These are phyloP conservation scores for Drosophila incognita DNA, from an alignment of 2,888 invertebrate genomes.

Conservation along the genomic window DNA sequence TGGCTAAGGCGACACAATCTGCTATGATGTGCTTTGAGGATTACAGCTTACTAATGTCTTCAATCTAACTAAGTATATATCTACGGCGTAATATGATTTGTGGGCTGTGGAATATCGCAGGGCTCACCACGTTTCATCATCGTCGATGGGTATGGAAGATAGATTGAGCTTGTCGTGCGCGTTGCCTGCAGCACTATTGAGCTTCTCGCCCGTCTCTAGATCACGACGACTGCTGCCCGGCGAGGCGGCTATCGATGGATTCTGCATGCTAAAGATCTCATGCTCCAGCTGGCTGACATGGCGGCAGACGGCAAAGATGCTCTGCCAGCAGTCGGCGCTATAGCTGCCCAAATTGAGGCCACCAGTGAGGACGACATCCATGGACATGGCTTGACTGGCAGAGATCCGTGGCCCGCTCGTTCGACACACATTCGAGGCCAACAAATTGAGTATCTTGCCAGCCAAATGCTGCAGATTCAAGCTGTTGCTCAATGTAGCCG, in stretches of 20 bases:
- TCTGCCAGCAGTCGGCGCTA: constrained; percentile 97
- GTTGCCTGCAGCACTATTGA: constrained; percentile 82
- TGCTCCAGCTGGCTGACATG: constrained; percentile 97
- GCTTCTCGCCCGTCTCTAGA: constrained; percentile 83
- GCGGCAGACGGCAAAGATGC: constrained; percentile 96
- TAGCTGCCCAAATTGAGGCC: constrained; percentile 96
- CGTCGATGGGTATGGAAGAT: constrained; percentile 88
- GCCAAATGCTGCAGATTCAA: constrained; percentile 95
- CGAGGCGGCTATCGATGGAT: constrained; percentile 82
- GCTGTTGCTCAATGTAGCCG: constrained; percentile 95
- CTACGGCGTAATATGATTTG: neutral
- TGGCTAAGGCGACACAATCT: neutral
- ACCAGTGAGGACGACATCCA: constrained; percentile 94
- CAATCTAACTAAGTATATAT: neutral
- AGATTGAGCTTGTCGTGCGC: constrained; percentile 87
- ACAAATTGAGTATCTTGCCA: constrained; percentile 93
- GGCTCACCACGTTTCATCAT: constrained; percentile 91
- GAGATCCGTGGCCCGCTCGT: constrained; percentile 91
- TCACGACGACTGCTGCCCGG: constrained; percentile 83
- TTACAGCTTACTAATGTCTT: neutral
- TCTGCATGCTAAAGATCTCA: constrained; percentile 93
- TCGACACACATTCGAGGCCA: constrained; percentile 95
- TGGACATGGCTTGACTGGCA: constrained; percentile 95
- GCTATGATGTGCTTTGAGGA: neutral
- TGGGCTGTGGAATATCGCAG: neutral